A percentile compares a stretch with the other conserved stretches of the same genome.
phyloP scores from a whole-genome alignment of 1,140 invertebrate genomes.

The Trichonephila clavata region DNA sequence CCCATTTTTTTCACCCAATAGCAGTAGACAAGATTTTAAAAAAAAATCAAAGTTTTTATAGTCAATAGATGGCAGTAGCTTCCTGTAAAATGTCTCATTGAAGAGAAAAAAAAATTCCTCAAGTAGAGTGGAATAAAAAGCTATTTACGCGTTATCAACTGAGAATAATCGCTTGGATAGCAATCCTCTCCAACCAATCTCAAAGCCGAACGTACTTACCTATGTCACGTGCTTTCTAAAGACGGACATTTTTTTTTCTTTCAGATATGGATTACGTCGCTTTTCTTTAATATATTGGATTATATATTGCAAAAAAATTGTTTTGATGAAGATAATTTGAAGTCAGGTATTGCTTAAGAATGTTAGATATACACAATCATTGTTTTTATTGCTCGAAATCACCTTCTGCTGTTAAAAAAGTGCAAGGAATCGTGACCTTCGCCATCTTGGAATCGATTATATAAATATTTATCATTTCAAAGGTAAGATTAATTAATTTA shows the following conservation, averaged over 20 bases:
- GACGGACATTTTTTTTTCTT: constrained; percentile 35
- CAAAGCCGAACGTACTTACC: constrained; percentile 25
- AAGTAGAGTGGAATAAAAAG: constrained; percentile 59
- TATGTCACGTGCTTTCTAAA: constrained; percentile 44
- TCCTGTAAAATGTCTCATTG: background rate
- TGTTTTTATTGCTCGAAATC: background rate
- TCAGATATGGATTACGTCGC: background rate
- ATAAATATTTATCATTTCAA: constrained; percentile 2
- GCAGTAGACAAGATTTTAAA: background rate
- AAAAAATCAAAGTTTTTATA: background rate
- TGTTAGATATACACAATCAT: background rate
- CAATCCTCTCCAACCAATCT: constrained; percentile 43
- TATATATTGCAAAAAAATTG: background rate
- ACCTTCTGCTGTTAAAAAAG: constrained; percentile 10
- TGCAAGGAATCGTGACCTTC: constrained; percentile 34
- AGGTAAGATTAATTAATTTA: constrained; percentile 30
- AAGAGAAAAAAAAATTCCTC: constrained; percentile 9
- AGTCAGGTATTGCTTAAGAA: background rate
- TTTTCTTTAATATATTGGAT: background rate
- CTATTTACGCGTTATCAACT: constrained; percentile 46
- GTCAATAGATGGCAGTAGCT: constrained; percentile 45
- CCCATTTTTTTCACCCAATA: too few species aligned
- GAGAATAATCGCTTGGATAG: constrained; percentile 9
- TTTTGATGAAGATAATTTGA: background rate
- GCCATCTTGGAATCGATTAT: constrained; percentile 57